A percentile compares a stretch with the other conserved stretches of the same genome.
phyloP scores from a whole-genome alignment of 2,888 invertebrate genomes.

The Sylvicola fuscatus region DNA sequence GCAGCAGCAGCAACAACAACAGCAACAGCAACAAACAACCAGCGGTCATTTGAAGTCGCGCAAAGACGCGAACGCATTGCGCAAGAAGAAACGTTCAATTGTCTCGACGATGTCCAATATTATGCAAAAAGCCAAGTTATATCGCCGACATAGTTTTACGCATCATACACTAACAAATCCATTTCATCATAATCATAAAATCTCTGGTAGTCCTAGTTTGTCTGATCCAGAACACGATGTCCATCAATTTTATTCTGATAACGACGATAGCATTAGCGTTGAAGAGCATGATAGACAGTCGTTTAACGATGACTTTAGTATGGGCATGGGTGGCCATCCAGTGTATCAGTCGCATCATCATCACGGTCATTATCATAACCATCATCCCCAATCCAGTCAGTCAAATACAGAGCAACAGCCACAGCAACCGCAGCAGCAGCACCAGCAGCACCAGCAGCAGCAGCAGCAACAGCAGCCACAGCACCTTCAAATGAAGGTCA shows the following conservation, averaged over 20 bases:
- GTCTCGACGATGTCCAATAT: constrained; percentile 71
- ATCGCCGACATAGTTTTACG: constrained; percentile 25
- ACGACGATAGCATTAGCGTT: constrained; percentile 12
- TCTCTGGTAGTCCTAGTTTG: constrained; percentile 37
- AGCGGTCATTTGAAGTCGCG: constrained; percentile 6
- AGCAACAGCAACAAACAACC: constrained; percentile 14
- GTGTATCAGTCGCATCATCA: too few species aligned
- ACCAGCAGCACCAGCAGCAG: not conserved
- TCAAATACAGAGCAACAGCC: not conserved
- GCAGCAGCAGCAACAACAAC: constrained; percentile 13
- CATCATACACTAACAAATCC: constrained; percentile 7
- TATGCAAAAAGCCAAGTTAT: constrained; percentile 56
- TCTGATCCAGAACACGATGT: constrained; percentile 57
- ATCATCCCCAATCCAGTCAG: too few species aligned
- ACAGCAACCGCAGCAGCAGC: not conserved
- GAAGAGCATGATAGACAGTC: too few species aligned
- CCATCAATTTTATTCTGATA: constrained; percentile 19
- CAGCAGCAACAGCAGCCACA: constrained; percentile 3
- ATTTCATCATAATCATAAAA: constrained; percentile 1
- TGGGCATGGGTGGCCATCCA: too few species aligned
- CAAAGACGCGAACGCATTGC: too few species aligned
- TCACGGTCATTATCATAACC: too few species aligned
- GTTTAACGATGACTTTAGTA: too few species aligned
- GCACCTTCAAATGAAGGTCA: constrained; percentile 7
- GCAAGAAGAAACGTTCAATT: constrained; percentile 52